These are phyloP conservation scores for Crematogaster levior DNA, from an alignment of 2,888 invertebrate species.

Conservation along the genomic window DNA sequence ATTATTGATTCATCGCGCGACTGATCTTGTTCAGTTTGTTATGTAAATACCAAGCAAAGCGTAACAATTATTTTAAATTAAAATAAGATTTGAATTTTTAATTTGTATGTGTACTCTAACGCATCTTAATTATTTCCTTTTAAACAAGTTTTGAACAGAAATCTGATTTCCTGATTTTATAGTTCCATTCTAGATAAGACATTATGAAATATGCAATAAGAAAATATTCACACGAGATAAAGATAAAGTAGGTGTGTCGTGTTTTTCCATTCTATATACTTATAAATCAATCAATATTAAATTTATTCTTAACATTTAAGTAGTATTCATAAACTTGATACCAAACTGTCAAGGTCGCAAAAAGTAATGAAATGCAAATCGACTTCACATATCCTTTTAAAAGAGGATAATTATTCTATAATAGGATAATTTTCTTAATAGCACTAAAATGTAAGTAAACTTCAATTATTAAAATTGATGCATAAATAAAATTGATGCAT, in stretches of 20 bases:
- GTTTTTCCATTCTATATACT: neutral
- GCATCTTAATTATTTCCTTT: neutral
- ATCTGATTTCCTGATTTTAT: neutral
- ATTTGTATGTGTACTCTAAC: neutral
- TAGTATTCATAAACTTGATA: too few species aligned
- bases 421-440: neutral
- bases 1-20: neutral
- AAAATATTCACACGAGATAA: neutral
- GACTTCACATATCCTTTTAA: neutral
- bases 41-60: neutral
- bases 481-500: too few species aligned
- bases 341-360: neutral
- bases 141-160: neutral
- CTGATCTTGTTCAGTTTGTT: neutral
- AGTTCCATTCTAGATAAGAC: neutral
- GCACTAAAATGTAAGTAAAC: neutral
- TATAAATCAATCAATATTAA: neutral
- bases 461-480: too few species aligned
- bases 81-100: conserved; percentile 1
- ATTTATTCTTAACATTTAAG: neutral
- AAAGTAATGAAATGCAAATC: neutral
- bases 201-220: neutral
- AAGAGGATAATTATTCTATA: neutral
- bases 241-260: neutral
- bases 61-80: neutral